Evolutionary conservation across 2,888 invertebrate genomes (phyloP).

Genomic region (Ptilodon capucinus): DNA sequence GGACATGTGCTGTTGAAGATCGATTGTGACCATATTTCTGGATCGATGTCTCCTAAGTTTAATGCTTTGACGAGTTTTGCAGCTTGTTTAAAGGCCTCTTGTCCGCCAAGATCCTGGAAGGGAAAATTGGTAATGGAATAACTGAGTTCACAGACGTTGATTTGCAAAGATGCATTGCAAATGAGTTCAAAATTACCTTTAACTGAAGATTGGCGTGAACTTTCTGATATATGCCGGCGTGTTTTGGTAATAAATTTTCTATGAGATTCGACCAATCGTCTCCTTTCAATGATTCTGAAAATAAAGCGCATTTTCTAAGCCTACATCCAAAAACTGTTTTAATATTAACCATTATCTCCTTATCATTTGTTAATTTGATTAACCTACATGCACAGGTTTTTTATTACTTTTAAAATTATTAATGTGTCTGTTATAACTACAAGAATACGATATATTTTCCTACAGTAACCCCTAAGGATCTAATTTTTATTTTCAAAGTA

Average conservation of each 20-base stretch:
- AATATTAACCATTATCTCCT: too few relatives aligned
- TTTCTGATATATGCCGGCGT: conserved; percentile 73
- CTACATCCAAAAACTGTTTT: too few relatives aligned
- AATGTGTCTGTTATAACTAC: not conserved
- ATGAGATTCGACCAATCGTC: conserved; percentile 83
- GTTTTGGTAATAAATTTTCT: conserved; percentile 80
- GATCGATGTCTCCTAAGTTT: conserved; percentile 69
- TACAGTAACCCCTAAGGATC: not conserved
- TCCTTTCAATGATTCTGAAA: conserved; percentile 77
- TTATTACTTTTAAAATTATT: not conserved
- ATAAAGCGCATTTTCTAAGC: not conserved
- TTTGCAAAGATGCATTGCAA: too few relatives aligned
- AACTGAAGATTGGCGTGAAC: conserved; percentile 71
- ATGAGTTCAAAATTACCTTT: conserved; percentile 55
- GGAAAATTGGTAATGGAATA: not conserved
- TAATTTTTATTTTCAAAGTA: conserved; percentile 1
- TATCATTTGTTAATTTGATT: not conserved
- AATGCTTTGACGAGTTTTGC: conserved; percentile 67
- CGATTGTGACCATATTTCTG: conserved; percentile 72
- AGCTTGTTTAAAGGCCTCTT: conserved; percentile 73
- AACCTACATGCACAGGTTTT: not conserved
- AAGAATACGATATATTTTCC: not conserved
- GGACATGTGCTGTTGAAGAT: conserved; percentile 74
- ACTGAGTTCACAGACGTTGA: too few relatives aligned
- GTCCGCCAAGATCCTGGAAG: conserved; percentile 70